Base-by-base conservation (phyloP, 2,797 vertebrate species). In the Tragopan temminckii region DNA sequence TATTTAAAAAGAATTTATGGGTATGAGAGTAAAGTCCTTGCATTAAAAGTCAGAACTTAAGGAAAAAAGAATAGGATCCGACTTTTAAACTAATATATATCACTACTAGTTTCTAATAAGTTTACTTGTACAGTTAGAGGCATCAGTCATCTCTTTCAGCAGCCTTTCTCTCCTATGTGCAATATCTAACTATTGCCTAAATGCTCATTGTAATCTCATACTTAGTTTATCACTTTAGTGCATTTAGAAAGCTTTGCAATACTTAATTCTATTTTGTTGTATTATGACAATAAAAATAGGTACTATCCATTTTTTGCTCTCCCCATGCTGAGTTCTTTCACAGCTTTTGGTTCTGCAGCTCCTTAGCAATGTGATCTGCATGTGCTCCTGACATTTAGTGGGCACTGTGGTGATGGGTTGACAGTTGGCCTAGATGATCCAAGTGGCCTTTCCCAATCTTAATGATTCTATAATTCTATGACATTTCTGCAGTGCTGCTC, bases 361-460 rank as follows among this genome's bases (percentile, higher is more conserved):
- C n/a, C 9, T 76, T 13, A 57, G 38, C 29, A 61, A 0, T 19
- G 23, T 29, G 31, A 3, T 36, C 1, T 1, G 0, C 24, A 7
- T 61, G 59, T 45, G 74, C 48, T 66, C 46, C 21, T 50, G 4
- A 23, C 4, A 4, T 55, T 85, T 64, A 53, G 15, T 53, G 52
- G 52, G 16, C 52, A 31, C 31, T 16, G 9, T 31, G 52, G 16
- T 53, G 52, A 53, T 53, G 52, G 27, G 52, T 29, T 17, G 50
- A 31, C 50, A 53, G 50, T 29, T 53, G 50, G 52, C 52, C 52
- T 53, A 53, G 52, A 31, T 53, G 52, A 53, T 53, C 52, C 16
- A 18, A 53, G 52, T 31, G 52, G 29, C 29, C 52, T 53, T 53
- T 53, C 31, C 52, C 16, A 53, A 53, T 18, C 52, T 53, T 53